Percentiles rank a stretch among this genome's conserved stretches.
Conservation (phyloP, 2,113 vertebrate species). For the Riparia riparia region DNA sequence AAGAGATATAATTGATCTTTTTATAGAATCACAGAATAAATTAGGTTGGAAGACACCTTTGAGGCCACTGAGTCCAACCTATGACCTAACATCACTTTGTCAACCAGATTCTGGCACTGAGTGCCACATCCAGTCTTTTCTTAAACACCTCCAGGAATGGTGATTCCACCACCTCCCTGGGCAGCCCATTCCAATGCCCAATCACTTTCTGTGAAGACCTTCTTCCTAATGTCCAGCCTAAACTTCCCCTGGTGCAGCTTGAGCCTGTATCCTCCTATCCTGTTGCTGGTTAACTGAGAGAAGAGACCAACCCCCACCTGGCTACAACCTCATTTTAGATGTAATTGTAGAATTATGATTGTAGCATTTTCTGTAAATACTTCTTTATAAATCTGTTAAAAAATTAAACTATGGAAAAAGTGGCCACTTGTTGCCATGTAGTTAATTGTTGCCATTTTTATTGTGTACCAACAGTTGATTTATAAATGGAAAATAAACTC, state of each 20-base stretch:
- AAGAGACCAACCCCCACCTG: not conserved
- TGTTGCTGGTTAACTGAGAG: not conserved
- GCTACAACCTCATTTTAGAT: not conserved
- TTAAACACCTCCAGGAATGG: not conserved
- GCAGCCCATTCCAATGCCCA: not conserved
- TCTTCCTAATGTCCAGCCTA: not conserved
- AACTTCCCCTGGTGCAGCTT: not conserved
- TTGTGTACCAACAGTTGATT: not conserved
- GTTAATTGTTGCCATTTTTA: not conserved
- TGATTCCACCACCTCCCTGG: not conserved
- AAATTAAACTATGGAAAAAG: not conserved
- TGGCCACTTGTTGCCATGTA: not conserved
- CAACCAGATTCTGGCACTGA: not conserved
- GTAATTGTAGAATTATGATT: not conserved
- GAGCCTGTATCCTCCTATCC: not conserved
- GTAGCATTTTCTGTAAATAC: not conserved
- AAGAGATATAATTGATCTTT: not conserved
- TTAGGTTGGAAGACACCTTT: not conserved
- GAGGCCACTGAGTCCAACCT: not conserved
- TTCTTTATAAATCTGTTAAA: not conserved
- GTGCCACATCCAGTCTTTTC: not conserved
- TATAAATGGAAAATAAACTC: not conserved
- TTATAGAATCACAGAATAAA: not conserved
- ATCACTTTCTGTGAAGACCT: not conserved
- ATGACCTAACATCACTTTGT: not conserved